Base-by-base conservation (phyloP, 2,113 vertebrate species). In the Carassius carassius region DNA sequence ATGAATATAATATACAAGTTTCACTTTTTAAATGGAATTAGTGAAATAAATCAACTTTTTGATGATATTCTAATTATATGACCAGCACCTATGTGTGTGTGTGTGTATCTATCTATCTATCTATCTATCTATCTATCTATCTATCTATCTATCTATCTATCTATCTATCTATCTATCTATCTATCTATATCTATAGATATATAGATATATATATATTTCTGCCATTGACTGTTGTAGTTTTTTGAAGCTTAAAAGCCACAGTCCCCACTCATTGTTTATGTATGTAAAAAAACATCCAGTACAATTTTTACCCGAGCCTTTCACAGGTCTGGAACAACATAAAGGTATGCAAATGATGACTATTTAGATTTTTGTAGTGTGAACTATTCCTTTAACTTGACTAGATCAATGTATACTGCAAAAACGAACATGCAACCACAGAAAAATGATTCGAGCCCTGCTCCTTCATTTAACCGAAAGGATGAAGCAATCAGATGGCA, bases 381-480 rank as follows among this genome's bases (percentile, higher is more conserved):
- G n/a, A 54, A 10, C 13, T 49, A 51, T 76, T 76, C 44, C 73
- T 47, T 77, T 56, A 23, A 32, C 56, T n/a, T 60, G 7, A 70
- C 29, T 19, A 76, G 16, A 77, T 51, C 78, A 32, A 67, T 32
- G 78, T 65, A 17, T 51, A 25, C 60, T 65, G n/a, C 51, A 51
- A 23, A 82, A 72, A 16, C 1, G 0, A 58, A 35, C 49, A 72
- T 54, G 49, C 67, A 41, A 82, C 32, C 29, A n/a, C 12, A 56
- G 80, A 72, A 25, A 44, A 69, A 72, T 54, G 49, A 56, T 54
- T 54, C 21, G 65, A 32, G 44, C 29, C 10, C 47, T n/a, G 49
- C 65, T 58, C 19, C 80, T 82, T 82, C 80, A 82, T 72, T 82
- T 82, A 72, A 51, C 80, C 63, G 32, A 70, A 72, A 70, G 80